Evolutionary conservation across 2,888 invertebrate genomes (phyloP).

Genomic region (Actias luna): DNA sequence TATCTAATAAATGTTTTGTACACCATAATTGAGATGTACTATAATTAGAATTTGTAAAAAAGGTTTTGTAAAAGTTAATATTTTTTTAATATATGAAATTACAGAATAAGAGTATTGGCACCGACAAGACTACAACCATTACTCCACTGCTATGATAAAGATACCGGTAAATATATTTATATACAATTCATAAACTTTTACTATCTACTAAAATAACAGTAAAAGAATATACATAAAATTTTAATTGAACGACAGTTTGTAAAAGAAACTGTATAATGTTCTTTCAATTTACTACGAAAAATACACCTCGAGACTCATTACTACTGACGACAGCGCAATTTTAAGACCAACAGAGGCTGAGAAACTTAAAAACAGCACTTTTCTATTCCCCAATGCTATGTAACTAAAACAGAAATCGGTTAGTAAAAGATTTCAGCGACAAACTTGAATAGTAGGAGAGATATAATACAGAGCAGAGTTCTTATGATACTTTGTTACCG

Average conservation of each 20-base stretch:
- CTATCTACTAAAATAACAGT: background rate
- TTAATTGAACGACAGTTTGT: background rate
- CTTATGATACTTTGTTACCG: too few relatives aligned
- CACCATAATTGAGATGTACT: too few relatives aligned
- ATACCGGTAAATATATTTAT: too few relatives aligned
- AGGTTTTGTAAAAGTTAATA: too few relatives aligned
- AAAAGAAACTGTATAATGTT: background rate
- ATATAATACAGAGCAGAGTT: too few relatives aligned
- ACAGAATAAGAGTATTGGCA: too few relatives aligned
- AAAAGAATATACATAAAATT: background rate
- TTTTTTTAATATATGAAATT: too few relatives aligned
- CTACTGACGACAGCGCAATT: constrained; percentile 6
- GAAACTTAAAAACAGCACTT: constrained; percentile 7
- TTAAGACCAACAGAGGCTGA: constrained; percentile 1
- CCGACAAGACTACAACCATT: too few relatives aligned
- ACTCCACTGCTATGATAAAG: too few relatives aligned
- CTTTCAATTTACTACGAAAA: background rate
- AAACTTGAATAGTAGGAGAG: background rate
- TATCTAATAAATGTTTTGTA: too few relatives aligned
- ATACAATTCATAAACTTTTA: background rate
- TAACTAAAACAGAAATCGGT: constrained; percentile 5
- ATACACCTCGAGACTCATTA: constrained; percentile 4
- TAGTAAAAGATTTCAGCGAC: constrained; percentile 4
- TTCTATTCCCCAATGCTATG: constrained; percentile 1
- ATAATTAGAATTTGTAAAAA: too few relatives aligned